phyloP scores from a whole-genome alignment of 2,113 vertebrate species.

The Aramus guarauna region DNA sequence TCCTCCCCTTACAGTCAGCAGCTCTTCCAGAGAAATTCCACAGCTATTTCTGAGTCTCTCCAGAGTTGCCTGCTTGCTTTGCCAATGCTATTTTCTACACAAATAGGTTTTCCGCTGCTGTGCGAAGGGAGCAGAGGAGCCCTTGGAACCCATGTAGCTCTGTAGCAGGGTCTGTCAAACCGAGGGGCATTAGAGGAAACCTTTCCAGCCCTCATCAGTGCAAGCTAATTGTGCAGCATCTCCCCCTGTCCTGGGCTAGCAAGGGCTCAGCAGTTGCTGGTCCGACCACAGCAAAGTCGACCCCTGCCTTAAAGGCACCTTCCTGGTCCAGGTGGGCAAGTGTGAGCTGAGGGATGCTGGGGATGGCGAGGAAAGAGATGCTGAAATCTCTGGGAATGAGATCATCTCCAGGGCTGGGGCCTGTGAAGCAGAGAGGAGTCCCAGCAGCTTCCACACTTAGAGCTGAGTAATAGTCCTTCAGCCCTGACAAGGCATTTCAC shows the following conservation, averaged over 20 bases:
- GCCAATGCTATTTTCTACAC: background rate
- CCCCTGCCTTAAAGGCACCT: background rate
- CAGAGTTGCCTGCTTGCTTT: background rate
- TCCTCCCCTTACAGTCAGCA: background rate
- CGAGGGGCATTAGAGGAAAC: background rate
- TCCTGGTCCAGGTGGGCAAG: background rate
- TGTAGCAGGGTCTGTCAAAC: background rate
- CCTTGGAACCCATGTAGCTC: background rate
- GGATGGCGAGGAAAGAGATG: background rate
- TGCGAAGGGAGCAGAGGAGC: background rate
- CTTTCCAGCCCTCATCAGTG: background rate
- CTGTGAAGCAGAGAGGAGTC: background rate
- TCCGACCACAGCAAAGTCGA: background rate
- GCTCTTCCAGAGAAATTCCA: slow-evolving; percentile 20
- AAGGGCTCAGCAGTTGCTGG: background rate
- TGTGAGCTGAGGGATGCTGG: background rate
- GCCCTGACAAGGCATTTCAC: background rate
- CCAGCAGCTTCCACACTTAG: background rate
- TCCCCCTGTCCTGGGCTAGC: background rate
- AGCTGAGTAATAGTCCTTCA: background rate
- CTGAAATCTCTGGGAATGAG: background rate
- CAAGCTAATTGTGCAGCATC: background rate
- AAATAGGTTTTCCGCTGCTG: background rate
- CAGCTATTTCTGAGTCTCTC: background rate
- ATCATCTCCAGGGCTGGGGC: background rate